Base-by-base conservation (phyloP, 2,888 invertebrate species). In the Megastigmus dorsalis region DNA sequence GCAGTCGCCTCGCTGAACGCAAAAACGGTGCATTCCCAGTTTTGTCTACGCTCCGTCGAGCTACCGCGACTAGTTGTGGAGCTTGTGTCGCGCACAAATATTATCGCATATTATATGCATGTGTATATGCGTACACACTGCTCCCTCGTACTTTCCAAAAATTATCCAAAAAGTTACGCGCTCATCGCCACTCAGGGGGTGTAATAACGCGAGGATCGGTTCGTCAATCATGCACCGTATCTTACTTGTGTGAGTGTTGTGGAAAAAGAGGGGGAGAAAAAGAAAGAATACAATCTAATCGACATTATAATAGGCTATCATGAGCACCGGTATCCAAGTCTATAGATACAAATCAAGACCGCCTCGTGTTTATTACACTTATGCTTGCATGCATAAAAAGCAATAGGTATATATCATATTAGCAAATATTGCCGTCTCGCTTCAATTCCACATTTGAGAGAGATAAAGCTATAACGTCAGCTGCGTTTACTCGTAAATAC, bases 71-170 rank as follows among this genome's bases (percentile, higher is more conserved):
- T 20, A 18, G 38, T n/a, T n/a, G n/a, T 62, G 52, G 62, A 62
- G 60, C 60, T 33, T 70, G 23, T 13, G 23, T 54, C 62, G 68
- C 50, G 28, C 36, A 45, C 45, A 33, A 9, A 13, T 20, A 45
- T 33, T 55, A 15, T 54, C 23, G 10, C 10, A 45, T 43, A n/a
- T 7, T 54, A 10, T 45, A 36, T n/a, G 52, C 23, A 38, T 52
- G 36, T 38, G 28, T 5, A 57, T 15, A 33, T 10, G 38, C 33
- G 20, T 28, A n/a, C 5, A 7, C 20, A 15, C 20, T 10, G 30
- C 26, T 33, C 4, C 13, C 9, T 23, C 13, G 6, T 45, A 55
- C 23, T 23, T 55, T 23, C 13, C 9, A 45, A 9, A 26, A 52
- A 36, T 54, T 55, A 48, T 57, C 33, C n/a, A 18, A 60, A 41